Evolutionary conservation across 1,140 invertebrate genomes (phyloP), one percentile per base, ranked within the genome.

Genomic region (Ips nitidus): DNA sequence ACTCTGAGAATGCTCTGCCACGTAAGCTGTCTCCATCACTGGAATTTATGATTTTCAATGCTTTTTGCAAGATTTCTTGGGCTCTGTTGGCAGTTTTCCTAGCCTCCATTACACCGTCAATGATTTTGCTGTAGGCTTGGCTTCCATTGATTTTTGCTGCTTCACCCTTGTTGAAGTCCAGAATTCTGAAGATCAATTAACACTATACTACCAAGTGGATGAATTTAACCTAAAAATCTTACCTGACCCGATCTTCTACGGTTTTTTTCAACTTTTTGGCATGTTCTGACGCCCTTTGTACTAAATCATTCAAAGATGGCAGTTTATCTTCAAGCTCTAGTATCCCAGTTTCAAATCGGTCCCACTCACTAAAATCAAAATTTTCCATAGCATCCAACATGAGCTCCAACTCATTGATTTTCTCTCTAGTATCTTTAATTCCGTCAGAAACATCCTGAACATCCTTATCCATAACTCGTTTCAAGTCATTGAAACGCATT

Each of bases 91-190:
- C 90, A 39, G 87, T 86, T 22, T 85, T 77, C 73, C 82, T 82
- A 0, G 92, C 91, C 41, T 82, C 81, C 22, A 82, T 76, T 6
- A 94, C 82, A 38, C 84, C 84, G 52, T 89, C 84, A 0, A 91
- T 86, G 60, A 97, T 95, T 72, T 89, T 88, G 74, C 91, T 85
- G 79, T 95, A 95, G 0, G 91, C 93, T 61, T 88, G 86, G 50
- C 93, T 94, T 1, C 93, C 92, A 75, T 87, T 85, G 41, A 94
- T 80, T 36, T 91, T 89, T 70, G 86, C 85, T 22, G 87, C 87
- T 36, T 91, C 88, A 59, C 87, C 85, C 47, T 86, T 83, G 43
- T 86, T 84, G 1, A 90, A 90, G 69, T 87, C 86, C 76, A 93
- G 91, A 66, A 90, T 75, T 65, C 90, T 91, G 75, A 52, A 81